Evolutionary conservation across 2,888 invertebrate genomes (phyloP).

Genomic region (Camponotus fellah): DNA sequence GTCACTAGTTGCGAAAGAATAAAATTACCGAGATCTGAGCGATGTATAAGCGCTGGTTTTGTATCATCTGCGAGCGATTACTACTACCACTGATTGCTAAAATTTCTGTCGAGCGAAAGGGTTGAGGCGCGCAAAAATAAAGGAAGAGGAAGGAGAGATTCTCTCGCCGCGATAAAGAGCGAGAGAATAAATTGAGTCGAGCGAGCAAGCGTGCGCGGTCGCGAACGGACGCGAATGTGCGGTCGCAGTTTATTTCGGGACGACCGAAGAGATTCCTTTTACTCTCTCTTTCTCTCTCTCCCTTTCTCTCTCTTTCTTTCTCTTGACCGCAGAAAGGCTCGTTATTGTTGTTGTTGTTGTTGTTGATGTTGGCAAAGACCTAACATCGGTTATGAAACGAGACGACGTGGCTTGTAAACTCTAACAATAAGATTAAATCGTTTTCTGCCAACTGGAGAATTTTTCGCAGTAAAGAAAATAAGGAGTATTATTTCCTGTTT

Average conservation of each 20-base stretch:
- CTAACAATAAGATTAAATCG: not conserved
- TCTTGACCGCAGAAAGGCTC: slow-evolving; percentile 56
- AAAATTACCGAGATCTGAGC: not conserved
- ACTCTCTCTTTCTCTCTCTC: slow-evolving; percentile 18
- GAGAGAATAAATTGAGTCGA: slow-evolving; percentile 68
- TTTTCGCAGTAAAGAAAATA: not conserved
- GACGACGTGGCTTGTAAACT: not conserved
- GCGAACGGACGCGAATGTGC: slow-evolving; percentile 68
- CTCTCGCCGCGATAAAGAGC: slow-evolving; percentile 48
- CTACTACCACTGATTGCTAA: slow-evolving; percentile 21
- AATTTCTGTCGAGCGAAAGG: slow-evolving; percentile 35
- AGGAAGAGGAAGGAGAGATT: slow-evolving; percentile 53
- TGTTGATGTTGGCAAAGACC: slow-evolving; percentile 39
- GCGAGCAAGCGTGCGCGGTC: slow-evolving; percentile 52
- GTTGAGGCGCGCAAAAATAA: slow-evolving; percentile 67
- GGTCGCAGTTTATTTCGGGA: slow-evolving; percentile 77
- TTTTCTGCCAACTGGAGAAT: not conserved
- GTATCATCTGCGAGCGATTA: not conserved
- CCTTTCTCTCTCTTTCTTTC: slow-evolving; percentile 26
- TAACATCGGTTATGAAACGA: not conserved
- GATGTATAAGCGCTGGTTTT: not conserved
- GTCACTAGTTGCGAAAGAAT: slow-evolving; percentile 25
- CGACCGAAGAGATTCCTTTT: slow-evolving; percentile 58
- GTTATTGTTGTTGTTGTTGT: slow-evolving; percentile 74
- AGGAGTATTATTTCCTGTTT: not conserved